Conservation (phyloP, 1,140 invertebrate species). For the Andricus grossulariae region DNA sequence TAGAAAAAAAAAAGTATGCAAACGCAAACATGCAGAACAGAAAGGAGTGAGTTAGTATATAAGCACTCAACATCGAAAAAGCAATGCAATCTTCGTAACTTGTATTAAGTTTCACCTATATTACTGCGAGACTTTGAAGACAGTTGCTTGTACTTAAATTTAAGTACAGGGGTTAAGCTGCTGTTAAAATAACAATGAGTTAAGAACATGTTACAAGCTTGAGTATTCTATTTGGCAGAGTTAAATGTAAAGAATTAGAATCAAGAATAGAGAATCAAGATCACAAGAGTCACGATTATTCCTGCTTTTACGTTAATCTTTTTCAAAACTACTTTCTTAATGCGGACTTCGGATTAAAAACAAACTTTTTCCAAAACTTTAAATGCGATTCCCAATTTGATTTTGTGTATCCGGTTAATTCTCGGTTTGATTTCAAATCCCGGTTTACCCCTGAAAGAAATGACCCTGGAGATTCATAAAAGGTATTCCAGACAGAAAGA, state of each 20-base stretch:
- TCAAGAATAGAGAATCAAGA: neutral
- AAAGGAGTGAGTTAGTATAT: neutral
- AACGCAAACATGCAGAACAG: neutral
- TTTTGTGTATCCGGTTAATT: too few relatives aligned
- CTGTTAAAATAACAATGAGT: conserved; percentile 70
- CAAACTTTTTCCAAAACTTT: too few relatives aligned
- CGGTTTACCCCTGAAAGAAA: too few relatives aligned
- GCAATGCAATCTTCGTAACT: conserved; percentile 39
- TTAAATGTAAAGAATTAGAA: neutral
- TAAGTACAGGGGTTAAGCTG: conserved; percentile 70
- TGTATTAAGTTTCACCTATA: conserved; percentile 70
- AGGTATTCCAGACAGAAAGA: too few relatives aligned
- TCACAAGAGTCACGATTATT: neutral
- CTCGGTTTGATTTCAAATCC: too few relatives aligned
- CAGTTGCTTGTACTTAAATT: conserved; percentile 63
- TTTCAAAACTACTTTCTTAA: too few relatives aligned
- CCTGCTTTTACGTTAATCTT: conserved; percentile 6
- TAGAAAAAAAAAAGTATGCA: too few relatives aligned
- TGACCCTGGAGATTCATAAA: too few relatives aligned
- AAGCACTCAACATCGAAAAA: conserved; percentile 14
- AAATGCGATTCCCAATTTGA: too few relatives aligned
- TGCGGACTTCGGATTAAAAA: too few relatives aligned
- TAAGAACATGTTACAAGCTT: conserved; percentile 36
- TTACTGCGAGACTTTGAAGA: conserved; percentile 70
- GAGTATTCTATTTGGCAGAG: neutral